Conservation (phyloP, 2,113 vertebrate genomes). For the Dryoscopus gambensis region DNA sequence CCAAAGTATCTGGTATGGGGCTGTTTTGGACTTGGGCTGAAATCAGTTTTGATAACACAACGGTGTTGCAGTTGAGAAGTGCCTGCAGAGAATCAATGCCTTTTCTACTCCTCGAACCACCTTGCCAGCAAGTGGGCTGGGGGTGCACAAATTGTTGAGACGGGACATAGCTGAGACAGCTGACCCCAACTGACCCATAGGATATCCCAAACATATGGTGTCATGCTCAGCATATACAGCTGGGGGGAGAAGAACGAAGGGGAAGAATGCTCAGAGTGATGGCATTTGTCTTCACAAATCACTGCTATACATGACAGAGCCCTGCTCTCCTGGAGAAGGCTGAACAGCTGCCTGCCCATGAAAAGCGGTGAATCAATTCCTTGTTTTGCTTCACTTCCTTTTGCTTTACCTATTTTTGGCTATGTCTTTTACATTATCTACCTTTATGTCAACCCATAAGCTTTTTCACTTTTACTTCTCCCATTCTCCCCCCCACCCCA, state of each 20-base stretch:
- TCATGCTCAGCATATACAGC: neutral
- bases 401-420: neutral
- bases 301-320: neutral
- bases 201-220: neutral
- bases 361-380: neutral
- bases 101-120: neutral
- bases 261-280: neutral
- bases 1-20: neutral
- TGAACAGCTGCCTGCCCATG: neutral
- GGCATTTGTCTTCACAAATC: neutral
- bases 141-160: neutral
- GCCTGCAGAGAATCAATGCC: neutral
- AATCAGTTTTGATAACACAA: neutral
- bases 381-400: neutral
- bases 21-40: neutral
- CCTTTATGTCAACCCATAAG: neutral
- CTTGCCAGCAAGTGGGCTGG: neutral
- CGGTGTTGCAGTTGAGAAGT: neutral
- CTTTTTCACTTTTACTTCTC: neutral
- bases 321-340: neutral
- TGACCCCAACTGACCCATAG: neutral
- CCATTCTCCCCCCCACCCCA: neutral
- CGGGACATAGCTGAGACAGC: neutral
- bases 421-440: neutral
- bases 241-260: neutral